These are phyloP conservation scores for Pogonus chalceus DNA, from an alignment of 1,140 invertebrate genomes.

Conservation along the genomic window DNA sequence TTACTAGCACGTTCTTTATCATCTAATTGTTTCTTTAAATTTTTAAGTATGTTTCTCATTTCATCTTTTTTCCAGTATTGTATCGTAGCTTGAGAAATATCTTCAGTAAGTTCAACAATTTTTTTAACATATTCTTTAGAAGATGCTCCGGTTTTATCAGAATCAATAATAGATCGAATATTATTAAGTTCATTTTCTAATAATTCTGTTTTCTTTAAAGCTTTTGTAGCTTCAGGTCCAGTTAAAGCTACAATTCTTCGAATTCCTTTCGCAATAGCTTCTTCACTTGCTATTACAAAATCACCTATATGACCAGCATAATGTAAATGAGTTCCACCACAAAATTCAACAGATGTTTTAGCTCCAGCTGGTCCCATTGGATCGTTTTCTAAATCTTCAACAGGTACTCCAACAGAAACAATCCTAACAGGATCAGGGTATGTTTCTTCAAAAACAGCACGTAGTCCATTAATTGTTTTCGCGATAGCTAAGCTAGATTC, in stretches of 20 bases:
- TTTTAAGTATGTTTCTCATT: conserved; percentile 70
- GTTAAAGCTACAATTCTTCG: conserved; percentile 94
- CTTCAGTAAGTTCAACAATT: conserved; percentile 76
- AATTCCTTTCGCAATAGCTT: conserved; percentile 98
- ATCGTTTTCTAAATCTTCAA: conserved; percentile 81
- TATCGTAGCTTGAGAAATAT: conserved; percentile 73
- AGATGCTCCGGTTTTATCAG: conserved; percentile 42
- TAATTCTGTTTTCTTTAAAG: conserved; percentile 63
- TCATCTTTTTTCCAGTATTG: conserved; percentile 90
- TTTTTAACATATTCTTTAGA: conserved; percentile 58
- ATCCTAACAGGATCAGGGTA: conserved; percentile 98
- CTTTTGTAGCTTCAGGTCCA: conserved; percentile 85
- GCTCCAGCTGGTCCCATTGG: conserved; percentile 67
- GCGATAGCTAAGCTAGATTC: conserved; percentile 74
- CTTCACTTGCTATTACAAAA: conserved; percentile 93
- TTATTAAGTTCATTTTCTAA: conserved; percentile 67
- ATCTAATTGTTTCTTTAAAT: conserved; percentile 82
- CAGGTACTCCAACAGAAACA: conserved; percentile 85
- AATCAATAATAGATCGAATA: conserved; percentile 51
- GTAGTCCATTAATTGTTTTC: conserved; percentile 86
- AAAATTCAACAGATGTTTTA: conserved; percentile 96
- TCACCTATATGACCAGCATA: conserved; percentile 85
- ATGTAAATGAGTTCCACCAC: conserved; percentile 94
- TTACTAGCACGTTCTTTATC: conserved; percentile 82
- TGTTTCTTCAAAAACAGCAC: conserved; percentile 97